These are phyloP conservation scores for Tholera decimalis DNA, from an alignment of 2,888 invertebrate genomes.

Conservation along the genomic window DNA sequence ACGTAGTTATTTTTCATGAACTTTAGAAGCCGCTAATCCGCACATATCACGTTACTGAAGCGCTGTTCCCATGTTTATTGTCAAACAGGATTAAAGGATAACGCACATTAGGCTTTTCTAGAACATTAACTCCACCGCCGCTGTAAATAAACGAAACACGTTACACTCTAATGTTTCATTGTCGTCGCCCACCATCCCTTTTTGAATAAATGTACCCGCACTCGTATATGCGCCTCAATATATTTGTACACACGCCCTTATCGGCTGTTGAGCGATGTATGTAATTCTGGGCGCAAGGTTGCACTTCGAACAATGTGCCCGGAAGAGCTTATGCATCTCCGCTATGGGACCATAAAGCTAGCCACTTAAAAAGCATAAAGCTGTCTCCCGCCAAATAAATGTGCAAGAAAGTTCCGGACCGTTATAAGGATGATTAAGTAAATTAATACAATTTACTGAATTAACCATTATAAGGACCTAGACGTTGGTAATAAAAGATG, in stretches of 20 bases:
- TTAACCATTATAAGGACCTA: slow-evolving; percentile 17
- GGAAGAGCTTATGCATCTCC: not conserved
- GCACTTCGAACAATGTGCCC: too few species aligned
- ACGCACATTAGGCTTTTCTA: slow-evolving; percentile 81
- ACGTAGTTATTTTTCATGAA: slow-evolving; percentile 71
- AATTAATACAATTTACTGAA: slow-evolving; percentile 27
- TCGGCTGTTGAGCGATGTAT: slow-evolving; percentile 26
- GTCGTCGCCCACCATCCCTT: slow-evolving; percentile 72
- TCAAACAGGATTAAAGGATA: slow-evolving; percentile 82
- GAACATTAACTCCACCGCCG: slow-evolving; percentile 80
- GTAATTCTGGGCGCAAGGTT: slow-evolving; percentile 3
- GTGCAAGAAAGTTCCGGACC: not conserved
- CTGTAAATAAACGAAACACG: slow-evolving; percentile 79
- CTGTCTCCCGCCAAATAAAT: not conserved
- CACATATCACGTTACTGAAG: slow-evolving; percentile 71
- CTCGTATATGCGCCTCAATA: slow-evolving; percentile 62
- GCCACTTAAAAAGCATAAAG: too few species aligned
- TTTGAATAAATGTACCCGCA: slow-evolving; percentile 65
- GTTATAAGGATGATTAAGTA: not conserved
- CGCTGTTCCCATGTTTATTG: slow-evolving; percentile 79
- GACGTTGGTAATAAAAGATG: slow-evolving; percentile 18
- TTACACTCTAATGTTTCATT: slow-evolving; percentile 79
- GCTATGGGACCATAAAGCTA: not conserved
- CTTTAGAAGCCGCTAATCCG: slow-evolving; percentile 76
- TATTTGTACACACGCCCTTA: slow-evolving; percentile 51